Conservation (phyloP, 2,113 vertebrate genomes). For the Brachyhypopomus gauderio region DNA sequence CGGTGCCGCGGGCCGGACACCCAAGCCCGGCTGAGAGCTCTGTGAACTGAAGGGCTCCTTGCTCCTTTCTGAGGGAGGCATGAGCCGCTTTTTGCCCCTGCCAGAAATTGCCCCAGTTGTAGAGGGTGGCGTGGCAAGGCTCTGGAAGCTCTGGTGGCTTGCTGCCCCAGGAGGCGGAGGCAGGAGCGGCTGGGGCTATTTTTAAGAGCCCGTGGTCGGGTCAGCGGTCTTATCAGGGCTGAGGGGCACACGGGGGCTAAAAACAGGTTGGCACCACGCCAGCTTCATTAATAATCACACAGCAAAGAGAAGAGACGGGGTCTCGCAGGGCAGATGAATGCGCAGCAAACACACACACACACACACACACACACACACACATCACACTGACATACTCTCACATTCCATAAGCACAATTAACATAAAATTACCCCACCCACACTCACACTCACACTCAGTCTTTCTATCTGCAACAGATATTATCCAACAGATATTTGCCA, state of each 20-base stretch:
- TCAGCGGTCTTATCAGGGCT: constrained; percentile 26
- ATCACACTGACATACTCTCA: constrained; percentile 24
- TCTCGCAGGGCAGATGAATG: constrained; percentile 21
- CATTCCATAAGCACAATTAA: too few relatives aligned
- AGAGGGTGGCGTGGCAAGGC: background rate
- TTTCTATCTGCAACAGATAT: constrained; percentile 21
- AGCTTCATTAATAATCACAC: constrained; percentile 41
- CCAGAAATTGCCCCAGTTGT: too few relatives aligned
- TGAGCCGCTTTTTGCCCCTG: too few relatives aligned
- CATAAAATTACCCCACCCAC: too few relatives aligned
- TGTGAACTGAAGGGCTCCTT: constrained; percentile 17
- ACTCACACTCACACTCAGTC: background rate
- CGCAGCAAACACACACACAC: constrained; percentile 30
- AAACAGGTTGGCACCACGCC: constrained; percentile 23
- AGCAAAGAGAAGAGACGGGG: background rate
- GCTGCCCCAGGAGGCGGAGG: background rate
- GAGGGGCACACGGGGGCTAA: constrained; percentile 15
- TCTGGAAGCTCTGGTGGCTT: background rate
- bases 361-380: background rate
- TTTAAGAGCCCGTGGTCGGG: constrained; percentile 19
- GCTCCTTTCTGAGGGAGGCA: constrained; percentile 29
- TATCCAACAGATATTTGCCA: too few relatives aligned
- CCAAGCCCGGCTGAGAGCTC: constrained; percentile 12
- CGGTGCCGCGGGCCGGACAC: background rate
- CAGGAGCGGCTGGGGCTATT: constrained; percentile 31